phyloP scores from a whole-genome alignment of 2,113 vertebrate species.

The Limanda limanda region DNA sequence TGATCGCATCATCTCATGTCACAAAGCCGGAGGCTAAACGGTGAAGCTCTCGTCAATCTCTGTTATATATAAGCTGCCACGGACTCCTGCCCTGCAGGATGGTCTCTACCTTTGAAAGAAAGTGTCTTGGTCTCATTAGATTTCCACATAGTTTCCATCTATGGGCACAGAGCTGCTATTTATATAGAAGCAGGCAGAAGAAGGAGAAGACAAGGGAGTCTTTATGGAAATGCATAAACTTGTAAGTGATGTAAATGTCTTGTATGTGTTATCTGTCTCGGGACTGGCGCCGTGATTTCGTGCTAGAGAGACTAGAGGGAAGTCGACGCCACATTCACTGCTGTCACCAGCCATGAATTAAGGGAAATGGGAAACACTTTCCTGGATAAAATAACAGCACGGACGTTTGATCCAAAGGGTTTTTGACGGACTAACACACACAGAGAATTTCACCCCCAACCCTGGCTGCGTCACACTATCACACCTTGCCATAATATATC shows the following conservation, averaged over 20 bases:
- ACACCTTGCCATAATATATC: not conserved
- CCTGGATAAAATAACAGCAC: slow-evolving; percentile 31
- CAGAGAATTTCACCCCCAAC: slow-evolving; percentile 22
- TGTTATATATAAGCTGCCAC: not conserved
- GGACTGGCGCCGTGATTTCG: slow-evolving; percentile 50
- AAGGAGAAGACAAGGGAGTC: slow-evolving; percentile 38
- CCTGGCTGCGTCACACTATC: slow-evolving; percentile 7
- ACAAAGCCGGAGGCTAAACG: not conserved
- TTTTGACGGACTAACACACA: slow-evolving; percentile 9
- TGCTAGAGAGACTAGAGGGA: slow-evolving; percentile 25
- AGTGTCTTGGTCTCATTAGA: slow-evolving; percentile 3
- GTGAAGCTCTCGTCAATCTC: slow-evolving; percentile 5
- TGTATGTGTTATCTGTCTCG: slow-evolving; percentile 58
- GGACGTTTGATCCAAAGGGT: slow-evolving; percentile 20
- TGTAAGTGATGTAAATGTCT: slow-evolving; percentile 49
- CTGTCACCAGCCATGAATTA: slow-evolving; percentile 56
- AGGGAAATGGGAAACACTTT: slow-evolving; percentile 41
- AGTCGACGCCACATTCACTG: slow-evolving; percentile 48
- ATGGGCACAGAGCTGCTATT: slow-evolving; percentile 21
- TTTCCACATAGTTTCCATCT: slow-evolving; percentile 7
- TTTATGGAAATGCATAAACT: slow-evolving; percentile 48
- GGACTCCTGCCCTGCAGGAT: not conserved
- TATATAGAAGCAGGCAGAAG: slow-evolving; percentile 6
- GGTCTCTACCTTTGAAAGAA: not conserved
- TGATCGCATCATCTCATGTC: not conserved